phyloP scores from a whole-genome alignment of 2,797 vertebrate species.

The Neopelma chrysocephalum region DNA sequence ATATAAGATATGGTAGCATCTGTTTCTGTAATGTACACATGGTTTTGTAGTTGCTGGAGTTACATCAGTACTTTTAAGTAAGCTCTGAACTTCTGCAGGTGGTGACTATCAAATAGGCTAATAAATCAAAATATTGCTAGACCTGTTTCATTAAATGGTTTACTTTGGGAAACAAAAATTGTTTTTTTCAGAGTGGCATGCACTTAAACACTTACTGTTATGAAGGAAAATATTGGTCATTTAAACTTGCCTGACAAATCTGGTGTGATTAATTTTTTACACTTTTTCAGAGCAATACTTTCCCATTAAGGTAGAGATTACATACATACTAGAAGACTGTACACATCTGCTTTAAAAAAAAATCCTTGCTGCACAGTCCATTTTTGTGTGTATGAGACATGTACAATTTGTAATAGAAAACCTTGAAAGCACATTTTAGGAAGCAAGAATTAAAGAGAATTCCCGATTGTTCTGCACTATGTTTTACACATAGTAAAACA shows the following conservation, averaged over 20 bases:
- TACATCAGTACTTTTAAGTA: not conserved
- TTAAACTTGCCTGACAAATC: not conserved
- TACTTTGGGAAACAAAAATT: not conserved
- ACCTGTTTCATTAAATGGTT: not conserved
- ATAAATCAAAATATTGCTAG: not conserved
- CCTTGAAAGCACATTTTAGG: not conserved
- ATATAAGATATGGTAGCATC: not conserved
- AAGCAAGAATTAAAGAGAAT: not conserved
- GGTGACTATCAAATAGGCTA: not conserved
- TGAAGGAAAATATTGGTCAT: not conserved
- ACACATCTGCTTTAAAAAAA: not conserved
- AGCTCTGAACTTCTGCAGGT: not conserved
- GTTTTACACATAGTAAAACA: not conserved
- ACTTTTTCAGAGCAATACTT: not conserved
- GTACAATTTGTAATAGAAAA: not conserved
- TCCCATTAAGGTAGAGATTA: not conserved
- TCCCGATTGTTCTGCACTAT: not conserved
- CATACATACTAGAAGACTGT: not conserved
- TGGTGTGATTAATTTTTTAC: not conserved
- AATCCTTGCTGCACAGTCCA: not conserved
- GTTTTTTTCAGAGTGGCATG: not conserved
- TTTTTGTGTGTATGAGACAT: not conserved
- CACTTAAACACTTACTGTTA: not conserved
- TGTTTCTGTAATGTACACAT: not conserved
- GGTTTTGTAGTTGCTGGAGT: not conserved